Conservation (phyloP, 2,797 vertebrate species). For the Psittacula derbiana region DNA sequence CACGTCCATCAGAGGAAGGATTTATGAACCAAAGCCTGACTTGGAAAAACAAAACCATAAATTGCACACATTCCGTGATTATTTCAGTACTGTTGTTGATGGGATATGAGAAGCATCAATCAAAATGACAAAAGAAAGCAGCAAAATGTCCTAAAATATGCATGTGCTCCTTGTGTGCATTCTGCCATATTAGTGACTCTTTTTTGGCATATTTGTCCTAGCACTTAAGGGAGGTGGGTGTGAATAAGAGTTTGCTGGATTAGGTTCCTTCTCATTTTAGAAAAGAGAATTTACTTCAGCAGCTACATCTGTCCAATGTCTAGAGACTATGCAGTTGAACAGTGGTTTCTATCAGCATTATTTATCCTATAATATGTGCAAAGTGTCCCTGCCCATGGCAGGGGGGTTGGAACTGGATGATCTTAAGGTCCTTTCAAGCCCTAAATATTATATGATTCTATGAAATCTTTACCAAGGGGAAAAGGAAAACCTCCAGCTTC, state of each 20-base stretch:
- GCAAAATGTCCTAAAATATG: fast-evolving
- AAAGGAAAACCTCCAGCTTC: background rate
- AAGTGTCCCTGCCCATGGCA: background rate
- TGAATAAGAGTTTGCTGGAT: background rate
- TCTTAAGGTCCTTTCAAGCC: background rate
- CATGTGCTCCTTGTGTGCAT: background rate
- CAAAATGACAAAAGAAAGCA: background rate
- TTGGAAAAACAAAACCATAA: background rate
- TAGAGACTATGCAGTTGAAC: background rate
- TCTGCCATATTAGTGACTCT: background rate
- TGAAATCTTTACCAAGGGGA: background rate
- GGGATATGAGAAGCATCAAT: background rate
- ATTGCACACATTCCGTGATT: background rate
- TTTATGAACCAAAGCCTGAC: background rate
- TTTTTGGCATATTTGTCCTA: background rate
- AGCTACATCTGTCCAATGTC: background rate
- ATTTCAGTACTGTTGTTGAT: background rate
- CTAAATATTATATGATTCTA: background rate
- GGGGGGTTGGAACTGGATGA: background rate
- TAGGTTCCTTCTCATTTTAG: background rate
- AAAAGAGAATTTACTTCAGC: background rate
- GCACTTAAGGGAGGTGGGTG: background rate
- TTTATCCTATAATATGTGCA: background rate
- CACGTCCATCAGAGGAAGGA: background rate
- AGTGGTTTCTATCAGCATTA: background rate